These are phyloP conservation scores for Meleagris gallopavo DNA, from an alignment of 2,113 vertebrate genomes.

Conservation along the genomic window DNA sequence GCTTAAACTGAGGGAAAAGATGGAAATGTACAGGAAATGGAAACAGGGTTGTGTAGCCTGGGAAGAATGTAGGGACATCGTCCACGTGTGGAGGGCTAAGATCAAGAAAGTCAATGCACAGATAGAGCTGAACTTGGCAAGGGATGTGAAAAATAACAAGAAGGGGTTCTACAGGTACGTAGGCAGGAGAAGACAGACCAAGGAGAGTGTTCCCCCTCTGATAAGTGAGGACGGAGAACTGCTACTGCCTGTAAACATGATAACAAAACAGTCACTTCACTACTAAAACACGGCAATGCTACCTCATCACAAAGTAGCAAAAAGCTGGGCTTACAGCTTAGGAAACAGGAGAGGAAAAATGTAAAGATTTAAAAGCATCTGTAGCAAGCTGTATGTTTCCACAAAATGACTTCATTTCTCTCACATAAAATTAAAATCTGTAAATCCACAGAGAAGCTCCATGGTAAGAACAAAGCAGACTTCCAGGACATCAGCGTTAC, in stretches of 20 bases:
- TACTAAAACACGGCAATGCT: neutral
- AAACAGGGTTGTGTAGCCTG: no score
- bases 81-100: no score
- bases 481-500: neutral
- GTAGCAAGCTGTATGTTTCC: neutral
- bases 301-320: neutral
- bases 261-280: neutral
- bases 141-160: no score
- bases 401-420: neutral
- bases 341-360: neutral
- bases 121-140: no score
- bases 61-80: no score
- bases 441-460: neutral
- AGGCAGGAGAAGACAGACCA: no score
- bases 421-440: neutral
- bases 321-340: neutral
- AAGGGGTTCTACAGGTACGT: no score
- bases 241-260: neutral
- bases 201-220: no score
- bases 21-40: no score
- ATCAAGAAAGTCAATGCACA: no score
- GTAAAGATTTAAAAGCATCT: neutral
- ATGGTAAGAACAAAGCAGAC: neutral
- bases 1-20: no score
- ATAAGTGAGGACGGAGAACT: no score